Base-by-base conservation (phyloP, 2,888 invertebrate species). In the Leucoptera coffeella region DNA sequence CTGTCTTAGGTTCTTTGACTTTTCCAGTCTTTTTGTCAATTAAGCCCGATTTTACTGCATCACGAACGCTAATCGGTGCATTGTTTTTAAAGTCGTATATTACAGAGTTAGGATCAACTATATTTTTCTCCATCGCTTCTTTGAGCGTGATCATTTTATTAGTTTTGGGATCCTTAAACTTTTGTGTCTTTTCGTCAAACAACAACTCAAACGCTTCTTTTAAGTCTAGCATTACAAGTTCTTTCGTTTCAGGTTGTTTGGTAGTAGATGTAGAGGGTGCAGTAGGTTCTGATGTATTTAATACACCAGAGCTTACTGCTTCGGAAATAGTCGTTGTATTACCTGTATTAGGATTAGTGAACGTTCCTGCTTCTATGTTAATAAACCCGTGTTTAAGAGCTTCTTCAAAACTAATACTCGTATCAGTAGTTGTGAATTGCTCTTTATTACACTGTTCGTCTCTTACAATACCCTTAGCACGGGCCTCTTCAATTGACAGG, bases 1-100 rank as follows among this genome's bases (percentile, higher is more conserved):
- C 84, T 4, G 79, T 73, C 38, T 73, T 74, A 14, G 76, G 73
- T 46, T 83, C 82, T 38, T 78, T 82, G 4, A 84, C 47, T 49
- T 78, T 77, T 1, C 83, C 85, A 2, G 80, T 78, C 39, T 77
- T 73, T n/a, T 79, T 62, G 59, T 91, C 86, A 38, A 91, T 76
- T 13, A 82, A 47, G n/a, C 87, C 88, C 29, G 69, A 69, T 28
- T 80, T 67, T 4, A 89, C 56, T 4, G 89, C 89, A 46, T 89
- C 79, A 42, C 77, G 74, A 3, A 90, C 64, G 1, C 85, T 82
- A 6, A 87, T 57, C 27, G 85, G 75, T 52, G 81, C 75, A 25
- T 82, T 79, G 15, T 79, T 73, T 31, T 74, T 69, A 1, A 85
- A 75, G 45, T 90, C 83, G 43, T 85, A 87, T 36, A 87, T 74